Evolutionary conservation across 1,140 invertebrate species (phyloP), one percentile per base, ranked within the genome.

Genomic region (Zaprionus camerounensis): DNA sequence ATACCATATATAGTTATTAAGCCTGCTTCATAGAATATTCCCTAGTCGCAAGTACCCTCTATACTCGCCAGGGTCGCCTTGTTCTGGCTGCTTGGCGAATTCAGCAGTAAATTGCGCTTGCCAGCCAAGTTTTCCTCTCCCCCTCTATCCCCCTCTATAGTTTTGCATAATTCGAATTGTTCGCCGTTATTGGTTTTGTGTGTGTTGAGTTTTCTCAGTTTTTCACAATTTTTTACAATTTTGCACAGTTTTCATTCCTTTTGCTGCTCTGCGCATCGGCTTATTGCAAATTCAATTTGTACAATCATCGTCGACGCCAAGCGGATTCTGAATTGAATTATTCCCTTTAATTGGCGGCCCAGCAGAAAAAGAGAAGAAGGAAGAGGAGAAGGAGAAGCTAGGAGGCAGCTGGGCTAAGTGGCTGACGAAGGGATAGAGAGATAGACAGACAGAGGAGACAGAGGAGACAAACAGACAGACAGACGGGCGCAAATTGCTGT

Each of bases 31-130:
- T 36, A 5, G 65, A 7, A 65, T 56, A 69, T 69, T 31, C 34
- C 0, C 0, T 24, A 49, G 71, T 36, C n/a, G 49, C 9, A 11
- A 12, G 1, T 0, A 11, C 38, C 9, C 15, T 7, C 0, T 2
- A 11, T 12, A 34, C 17, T n/a, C 26, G 15, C 11, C 34, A 12
- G 9, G 28, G 1, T 67, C 38, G 38, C 26, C 55, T 66, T 62
- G 26, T 81, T 81, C 59, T 65, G 62, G 38, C 20, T 36, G 22
- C 41, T 36, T 65, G 24, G 36, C 51, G 49, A 63, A 86, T 79
- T 86, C 79, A 68, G 55, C 71, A 76, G 81, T 86, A 85, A 85
- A 85, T 86, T 85, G 71, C 82, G 76, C 79, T 82, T 69, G 72
- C 31, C 62, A 70, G 24, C 70, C 66, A 70, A 74, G 66, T 63